Evolutionary conservation across 2,797 vertebrate species (phyloP).

Genomic region (Phalloptychus januarius): DNA sequence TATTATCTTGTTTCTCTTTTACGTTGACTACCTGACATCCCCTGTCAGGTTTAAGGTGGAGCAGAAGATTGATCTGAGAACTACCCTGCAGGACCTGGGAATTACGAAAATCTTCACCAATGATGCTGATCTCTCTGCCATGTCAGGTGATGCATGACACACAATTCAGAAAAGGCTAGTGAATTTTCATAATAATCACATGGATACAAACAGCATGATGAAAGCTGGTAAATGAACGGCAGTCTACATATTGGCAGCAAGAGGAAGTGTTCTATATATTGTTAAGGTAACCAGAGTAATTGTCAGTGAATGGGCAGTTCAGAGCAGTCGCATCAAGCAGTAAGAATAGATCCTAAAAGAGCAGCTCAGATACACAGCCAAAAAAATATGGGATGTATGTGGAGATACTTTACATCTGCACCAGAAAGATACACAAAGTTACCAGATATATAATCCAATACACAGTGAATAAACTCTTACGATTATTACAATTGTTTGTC

Average conservation of each 20-base stretch:
- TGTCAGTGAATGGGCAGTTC: conserved; percentile 56
- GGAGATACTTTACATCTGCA: conserved; percentile 1
- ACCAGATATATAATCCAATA: neutral
- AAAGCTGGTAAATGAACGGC: conserved; percentile 15
- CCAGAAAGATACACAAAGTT: neutral
- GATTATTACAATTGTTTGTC: no score
- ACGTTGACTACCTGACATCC: neutral
- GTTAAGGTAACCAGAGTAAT: conserved; percentile 77
- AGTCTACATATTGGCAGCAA: conserved; percentile 37
- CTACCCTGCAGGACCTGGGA: conserved; percentile 88
- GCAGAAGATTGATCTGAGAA: conserved; percentile 92
- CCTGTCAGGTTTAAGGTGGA: conserved; percentile 91
- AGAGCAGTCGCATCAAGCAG: conserved; percentile 48
- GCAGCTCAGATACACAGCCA: conserved; percentile 16
- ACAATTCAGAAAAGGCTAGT: neutral
- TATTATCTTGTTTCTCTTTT: neutral
- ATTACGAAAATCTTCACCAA: conserved; percentile 90
- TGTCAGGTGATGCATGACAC: conserved; percentile 85
- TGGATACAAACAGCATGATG: neutral
- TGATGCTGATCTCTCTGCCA: conserved; percentile 91
- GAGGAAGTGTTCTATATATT: conserved; percentile 45
- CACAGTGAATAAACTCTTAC: no score
- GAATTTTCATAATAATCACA: neutral
- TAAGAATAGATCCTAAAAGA: conserved; percentile 65
- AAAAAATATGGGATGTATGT: neutral